A percentile compares a stretch with the other conserved stretches of the same genome.
These are phyloP conservation scores for Phengaris alcon DNA, from an alignment of 2,888 invertebrate species.

Conservation along the genomic window DNA sequence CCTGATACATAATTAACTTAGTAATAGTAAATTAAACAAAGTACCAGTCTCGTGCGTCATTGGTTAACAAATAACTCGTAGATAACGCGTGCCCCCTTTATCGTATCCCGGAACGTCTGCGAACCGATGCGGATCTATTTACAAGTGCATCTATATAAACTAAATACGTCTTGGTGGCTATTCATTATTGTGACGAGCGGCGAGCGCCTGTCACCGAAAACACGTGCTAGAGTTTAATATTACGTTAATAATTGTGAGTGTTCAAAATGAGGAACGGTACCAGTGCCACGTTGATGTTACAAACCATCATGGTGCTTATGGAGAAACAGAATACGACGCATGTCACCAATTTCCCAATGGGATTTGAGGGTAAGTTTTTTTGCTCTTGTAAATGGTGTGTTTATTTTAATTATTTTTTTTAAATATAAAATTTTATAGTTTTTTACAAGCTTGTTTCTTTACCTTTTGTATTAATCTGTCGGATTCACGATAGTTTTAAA, in stretches of 20 bases:
- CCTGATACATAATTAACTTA: conserved; percentile 21
- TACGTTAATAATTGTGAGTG: conserved; percentile 37
- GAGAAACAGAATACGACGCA: conserved; percentile 70
- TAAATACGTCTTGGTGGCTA: conserved; percentile 46
- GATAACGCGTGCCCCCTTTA: conserved; percentile 75
- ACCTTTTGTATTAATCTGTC: neutral
- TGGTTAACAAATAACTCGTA: conserved; percentile 66
- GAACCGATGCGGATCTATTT: conserved; percentile 57
- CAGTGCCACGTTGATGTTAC: conserved; percentile 73
- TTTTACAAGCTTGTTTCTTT: neutral
- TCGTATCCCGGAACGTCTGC: conserved; percentile 77
- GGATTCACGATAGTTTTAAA: neutral
- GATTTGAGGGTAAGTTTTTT: conserved; percentile 60
- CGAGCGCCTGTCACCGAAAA: conserved; percentile 45
- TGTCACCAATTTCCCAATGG: conserved; percentile 60
- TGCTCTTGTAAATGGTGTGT: neutral
- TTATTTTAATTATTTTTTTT: neutral
- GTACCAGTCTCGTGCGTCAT: conserved; percentile 73
- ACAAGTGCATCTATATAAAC: conserved; percentile 66
- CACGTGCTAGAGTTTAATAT: conserved; percentile 30
- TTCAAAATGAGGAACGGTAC: conserved; percentile 67
- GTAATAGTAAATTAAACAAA: conserved; percentile 42
- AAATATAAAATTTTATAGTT: neutral
- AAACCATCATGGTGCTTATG: conserved; percentile 74
- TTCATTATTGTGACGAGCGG: conserved; percentile 52